A percentile compares a stretch with the other conserved stretches of the same genome.
Conservation (phyloP, 2,113 vertebrate species). For the Neoarius graeffei region DNA sequence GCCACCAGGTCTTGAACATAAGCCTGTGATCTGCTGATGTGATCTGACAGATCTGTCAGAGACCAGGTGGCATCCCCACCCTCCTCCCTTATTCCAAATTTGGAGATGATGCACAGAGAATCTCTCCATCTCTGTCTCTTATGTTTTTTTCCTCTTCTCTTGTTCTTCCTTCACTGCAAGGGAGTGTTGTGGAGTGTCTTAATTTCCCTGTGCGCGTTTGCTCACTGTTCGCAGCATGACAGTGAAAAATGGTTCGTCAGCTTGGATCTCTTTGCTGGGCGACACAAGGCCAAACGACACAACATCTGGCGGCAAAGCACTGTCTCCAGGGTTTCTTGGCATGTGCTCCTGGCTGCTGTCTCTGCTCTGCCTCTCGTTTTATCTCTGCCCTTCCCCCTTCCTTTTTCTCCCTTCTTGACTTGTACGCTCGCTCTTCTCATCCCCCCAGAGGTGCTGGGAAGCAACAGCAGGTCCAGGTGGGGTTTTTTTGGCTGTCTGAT, state of each 20-base stretch:
- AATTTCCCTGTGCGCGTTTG: slow-evolving; percentile 54
- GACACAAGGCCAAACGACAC: slow-evolving; percentile 53
- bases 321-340: slow-evolving; percentile 60
- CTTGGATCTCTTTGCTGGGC: slow-evolving; percentile 55
- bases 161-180: slow-evolving; percentile 42
- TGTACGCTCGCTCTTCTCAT: slow-evolving; percentile 12
- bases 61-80: slow-evolving; percentile 49
- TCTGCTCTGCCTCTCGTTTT: slow-evolving; percentile 46
- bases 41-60: slow-evolving; percentile 53
- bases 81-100: slow-evolving; percentile 43
- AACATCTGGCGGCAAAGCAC: slow-evolving; percentile 60
- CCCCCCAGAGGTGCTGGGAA: slow-evolving; percentile 40
- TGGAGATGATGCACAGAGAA: slow-evolving; percentile 35
- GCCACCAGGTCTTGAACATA: slow-evolving; percentile 20
- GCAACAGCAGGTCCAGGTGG: slow-evolving; percentile 47
- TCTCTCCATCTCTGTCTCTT: slow-evolving; percentile 25
- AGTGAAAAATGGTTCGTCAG: slow-evolving; percentile 65
- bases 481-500: slow-evolving; percentile 31
- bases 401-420: slow-evolving; percentile 16
- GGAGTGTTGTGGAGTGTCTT: slow-evolving; percentile 50
- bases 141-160: slow-evolving; percentile 18
- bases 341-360: slow-evolving; percentile 48
- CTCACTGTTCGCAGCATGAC: slow-evolving; percentile 56
- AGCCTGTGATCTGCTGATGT: slow-evolving; percentile 39
- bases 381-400: slow-evolving; percentile 36